Evolutionary conservation across 2,113 vertebrate species (phyloP).

Genomic region (Pogona vitticeps): DNA sequence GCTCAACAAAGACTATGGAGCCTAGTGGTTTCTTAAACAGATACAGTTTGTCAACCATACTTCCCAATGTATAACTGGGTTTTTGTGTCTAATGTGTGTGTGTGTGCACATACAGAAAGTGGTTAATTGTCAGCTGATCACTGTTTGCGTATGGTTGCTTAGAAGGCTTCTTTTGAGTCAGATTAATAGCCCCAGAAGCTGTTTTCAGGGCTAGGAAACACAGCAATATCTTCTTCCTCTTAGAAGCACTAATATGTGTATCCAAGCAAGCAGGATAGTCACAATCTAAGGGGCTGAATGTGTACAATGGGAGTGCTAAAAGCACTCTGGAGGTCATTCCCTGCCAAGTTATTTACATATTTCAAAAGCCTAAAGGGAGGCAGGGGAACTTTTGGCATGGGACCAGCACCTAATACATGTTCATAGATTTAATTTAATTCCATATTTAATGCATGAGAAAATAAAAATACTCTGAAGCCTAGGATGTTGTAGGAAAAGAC

Average conservation of each 20-base stretch:
- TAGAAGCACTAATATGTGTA: background rate
- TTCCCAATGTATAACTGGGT: background rate
- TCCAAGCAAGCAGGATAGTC: background rate
- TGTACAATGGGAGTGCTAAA: background rate
- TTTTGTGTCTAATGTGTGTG: background rate
- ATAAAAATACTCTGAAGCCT: background rate
- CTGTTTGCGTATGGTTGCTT: background rate
- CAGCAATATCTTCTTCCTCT: background rate
- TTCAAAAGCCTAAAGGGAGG: background rate
- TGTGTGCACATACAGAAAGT: too few species aligned
- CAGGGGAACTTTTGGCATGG: background rate
- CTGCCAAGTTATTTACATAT: background rate
- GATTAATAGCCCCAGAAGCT: background rate
- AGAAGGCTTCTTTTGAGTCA: background rate
- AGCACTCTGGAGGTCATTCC: background rate
- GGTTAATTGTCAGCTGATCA: background rate
- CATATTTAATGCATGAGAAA: background rate
- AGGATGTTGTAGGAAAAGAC: background rate
- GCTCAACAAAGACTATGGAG: constrained; percentile 11
- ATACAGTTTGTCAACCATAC: background rate
- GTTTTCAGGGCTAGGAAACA: background rate
- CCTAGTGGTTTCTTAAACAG: background rate
- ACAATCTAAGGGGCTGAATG: background rate
- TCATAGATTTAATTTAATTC: background rate
- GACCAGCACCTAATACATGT: background rate